Conservation (phyloP, 2,888 invertebrate genomes). For the Acleris holmiana region DNA sequence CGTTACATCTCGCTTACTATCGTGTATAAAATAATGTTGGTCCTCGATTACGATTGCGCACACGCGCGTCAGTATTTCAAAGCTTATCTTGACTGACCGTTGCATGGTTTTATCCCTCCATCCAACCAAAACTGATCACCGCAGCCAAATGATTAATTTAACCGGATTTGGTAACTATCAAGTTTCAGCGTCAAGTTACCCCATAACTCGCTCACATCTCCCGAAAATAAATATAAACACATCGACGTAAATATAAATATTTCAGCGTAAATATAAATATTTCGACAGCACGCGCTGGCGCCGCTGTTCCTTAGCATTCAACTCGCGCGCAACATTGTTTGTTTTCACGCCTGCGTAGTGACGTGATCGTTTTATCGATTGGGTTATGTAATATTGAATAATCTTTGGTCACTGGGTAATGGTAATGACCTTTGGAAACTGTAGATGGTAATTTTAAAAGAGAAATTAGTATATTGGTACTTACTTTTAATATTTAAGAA, state of each 20-base stretch:
- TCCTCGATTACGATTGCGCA: too few relatives aligned
- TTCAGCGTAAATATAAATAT: slow-evolving; percentile 62
- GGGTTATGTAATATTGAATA: slow-evolving; percentile 42
- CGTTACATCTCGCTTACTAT: too few relatives aligned
- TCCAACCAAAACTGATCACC: slow-evolving; percentile 13
- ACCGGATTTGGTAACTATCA: slow-evolving; percentile 37
- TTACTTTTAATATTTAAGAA: too few relatives aligned
- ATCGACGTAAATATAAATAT: slow-evolving; percentile 57
- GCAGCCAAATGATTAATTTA: slow-evolving; percentile 21
- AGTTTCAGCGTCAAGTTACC: slow-evolving; percentile 39
- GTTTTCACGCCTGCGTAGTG: slow-evolving; percentile 65
- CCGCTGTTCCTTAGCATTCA: slow-evolving; percentile 70
- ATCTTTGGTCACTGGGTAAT: slow-evolving; percentile 28
- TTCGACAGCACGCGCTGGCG: slow-evolving; percentile 70
- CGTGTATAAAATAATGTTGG: too few relatives aligned
- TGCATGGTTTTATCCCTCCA: not conserved
- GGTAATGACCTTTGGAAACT: slow-evolving; percentile 12
- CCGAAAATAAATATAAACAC: slow-evolving; percentile 63
- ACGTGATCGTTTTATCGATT: slow-evolving; percentile 75
- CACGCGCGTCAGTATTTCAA: too few relatives aligned
- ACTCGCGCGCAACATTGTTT: slow-evolving; percentile 66
- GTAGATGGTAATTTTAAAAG: not conserved
- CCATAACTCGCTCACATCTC: slow-evolving; percentile 50
- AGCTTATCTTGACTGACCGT: too few relatives aligned
- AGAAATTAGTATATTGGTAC: too few relatives aligned